Evolutionary conservation across 23 tunicate species (phyloP).

Genomic region (Corella eumyota): DNA sequence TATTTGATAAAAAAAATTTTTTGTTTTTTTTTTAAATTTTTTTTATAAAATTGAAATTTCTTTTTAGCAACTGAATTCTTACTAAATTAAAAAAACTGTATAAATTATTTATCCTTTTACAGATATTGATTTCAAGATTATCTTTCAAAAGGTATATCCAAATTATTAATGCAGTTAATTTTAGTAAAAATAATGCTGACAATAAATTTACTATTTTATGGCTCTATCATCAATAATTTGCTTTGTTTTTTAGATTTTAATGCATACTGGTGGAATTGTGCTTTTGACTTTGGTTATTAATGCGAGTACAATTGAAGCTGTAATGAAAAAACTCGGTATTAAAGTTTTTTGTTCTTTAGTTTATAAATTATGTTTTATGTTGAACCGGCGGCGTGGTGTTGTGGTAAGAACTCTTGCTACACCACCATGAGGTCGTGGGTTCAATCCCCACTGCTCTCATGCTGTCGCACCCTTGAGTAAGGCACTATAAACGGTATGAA

Average conservation of each 20-base stretch:
- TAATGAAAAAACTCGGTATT: slow-evolving; percentile 55
- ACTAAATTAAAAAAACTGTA: too few species aligned
- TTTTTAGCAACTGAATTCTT: too few species aligned
- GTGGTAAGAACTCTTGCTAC: too few species aligned
- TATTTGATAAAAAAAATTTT: too few species aligned
- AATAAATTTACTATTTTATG: too few species aligned
- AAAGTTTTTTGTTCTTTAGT: neutral
- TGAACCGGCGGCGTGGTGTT: neutral
- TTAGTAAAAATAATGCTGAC: too few species aligned
- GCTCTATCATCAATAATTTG: neutral
- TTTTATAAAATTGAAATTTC: too few species aligned
- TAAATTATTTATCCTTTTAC: slow-evolving; percentile 7
- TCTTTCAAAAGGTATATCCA: slow-evolving; percentile 53
- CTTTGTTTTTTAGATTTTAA: slow-evolving; percentile 29
- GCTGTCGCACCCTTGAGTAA: too few species aligned
- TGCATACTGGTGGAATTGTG: slow-evolving; percentile 77
- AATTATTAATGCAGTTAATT: neutral
- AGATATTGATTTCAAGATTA: slow-evolving; percentile 43
- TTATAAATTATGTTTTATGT: neutral
- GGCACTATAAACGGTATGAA: too few species aligned
- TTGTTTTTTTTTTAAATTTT: neutral
- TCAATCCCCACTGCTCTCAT: too few species aligned
- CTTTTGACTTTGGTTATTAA: slow-evolving; percentile 65
- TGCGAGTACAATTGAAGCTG: slow-evolving; percentile 84
- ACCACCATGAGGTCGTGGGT: too few species aligned